Evolutionary conservation across 2,797 vertebrate genomes (phyloP).

Genomic region (Poecilia velifera): DNA sequence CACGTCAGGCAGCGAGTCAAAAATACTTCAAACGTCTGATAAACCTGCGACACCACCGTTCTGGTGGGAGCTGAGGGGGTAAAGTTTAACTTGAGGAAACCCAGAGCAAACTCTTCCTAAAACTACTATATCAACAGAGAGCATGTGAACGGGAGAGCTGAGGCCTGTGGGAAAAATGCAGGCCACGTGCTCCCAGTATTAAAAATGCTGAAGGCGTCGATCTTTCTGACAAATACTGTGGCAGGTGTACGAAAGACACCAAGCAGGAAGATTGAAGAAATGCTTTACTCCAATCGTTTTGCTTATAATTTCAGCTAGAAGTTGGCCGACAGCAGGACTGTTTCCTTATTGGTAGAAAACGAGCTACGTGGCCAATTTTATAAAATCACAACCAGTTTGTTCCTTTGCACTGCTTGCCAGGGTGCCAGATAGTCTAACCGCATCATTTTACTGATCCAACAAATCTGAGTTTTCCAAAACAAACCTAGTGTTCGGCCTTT

Average conservation of each 20-base stretch:
- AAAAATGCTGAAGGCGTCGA: constrained; percentile 3
- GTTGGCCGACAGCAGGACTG: background rate
- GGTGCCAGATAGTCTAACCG: background rate
- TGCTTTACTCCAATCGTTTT: background rate
- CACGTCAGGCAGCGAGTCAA: constrained; percentile 5
- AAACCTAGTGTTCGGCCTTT: background rate
- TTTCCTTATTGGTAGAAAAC: background rate
- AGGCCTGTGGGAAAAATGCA: constrained; percentile 52
- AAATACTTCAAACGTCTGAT: constrained; percentile 41
- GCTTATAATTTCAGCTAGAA: background rate
- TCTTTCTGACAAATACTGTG: constrained; percentile 21
- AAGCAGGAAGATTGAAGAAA: background rate
- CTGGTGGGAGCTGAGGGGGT: constrained; percentile 2
- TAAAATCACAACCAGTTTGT: background rate
- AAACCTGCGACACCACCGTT: constrained; percentile 19
- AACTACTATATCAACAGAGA: constrained; percentile 33
- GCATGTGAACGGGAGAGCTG: constrained; percentile 4
- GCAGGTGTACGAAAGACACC: background rate
- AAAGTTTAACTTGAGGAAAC: constrained; percentile 70
- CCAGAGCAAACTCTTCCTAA: constrained; percentile 60
- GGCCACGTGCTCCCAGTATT: constrained; percentile 34
- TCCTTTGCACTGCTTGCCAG: background rate
- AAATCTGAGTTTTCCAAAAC: background rate
- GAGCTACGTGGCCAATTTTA: background rate
- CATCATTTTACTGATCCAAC: background rate